Conservation (phyloP, 2,888 invertebrate genomes). For the Leptura quadrifasciata region DNA sequence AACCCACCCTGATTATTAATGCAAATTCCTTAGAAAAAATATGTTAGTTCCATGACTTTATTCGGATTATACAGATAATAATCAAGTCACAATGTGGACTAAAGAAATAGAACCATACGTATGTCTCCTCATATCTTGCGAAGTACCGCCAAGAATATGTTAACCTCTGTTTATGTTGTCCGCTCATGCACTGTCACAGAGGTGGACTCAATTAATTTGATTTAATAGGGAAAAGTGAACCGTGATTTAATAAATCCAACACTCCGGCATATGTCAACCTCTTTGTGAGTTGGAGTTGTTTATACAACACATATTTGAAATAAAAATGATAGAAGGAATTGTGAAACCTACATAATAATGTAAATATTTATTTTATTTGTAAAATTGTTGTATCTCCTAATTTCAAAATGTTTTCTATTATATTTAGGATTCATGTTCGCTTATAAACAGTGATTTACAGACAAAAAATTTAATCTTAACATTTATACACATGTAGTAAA, state of each 20-base stretch:
- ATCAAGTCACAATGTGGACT: conserved; percentile 7
- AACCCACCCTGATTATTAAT: conserved; percentile 2
- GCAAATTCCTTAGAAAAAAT: neutral
- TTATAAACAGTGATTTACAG: too few relatives aligned
- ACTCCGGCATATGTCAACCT: neutral
- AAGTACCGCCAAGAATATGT: conserved; percentile 29
- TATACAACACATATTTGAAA: neutral
- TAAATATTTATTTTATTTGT: too few relatives aligned
- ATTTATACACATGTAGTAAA: too few relatives aligned
- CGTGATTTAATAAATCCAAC: neutral
- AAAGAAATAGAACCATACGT: conserved; percentile 20
- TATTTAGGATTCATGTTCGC: too few relatives aligned
- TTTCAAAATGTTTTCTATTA: too few relatives aligned
- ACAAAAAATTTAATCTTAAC: too few relatives aligned
- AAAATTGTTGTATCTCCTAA: too few relatives aligned
- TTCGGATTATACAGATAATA: conserved; percentile 5
- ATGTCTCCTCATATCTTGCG: conserved; percentile 24
- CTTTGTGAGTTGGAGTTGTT: neutral
- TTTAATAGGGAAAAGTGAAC: neutral
- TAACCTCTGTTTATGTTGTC: conserved; percentile 25
- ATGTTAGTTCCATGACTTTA: neutral
- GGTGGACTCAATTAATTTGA: neutral
- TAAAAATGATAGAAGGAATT: too few relatives aligned
- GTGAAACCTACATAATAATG: too few relatives aligned
- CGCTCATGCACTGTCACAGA: conserved; percentile 9